A percentile compares a stretch with the other conserved stretches of the same genome.
Conservation (phyloP, 2,113 vertebrate species). For the Butorides virescens region DNA sequence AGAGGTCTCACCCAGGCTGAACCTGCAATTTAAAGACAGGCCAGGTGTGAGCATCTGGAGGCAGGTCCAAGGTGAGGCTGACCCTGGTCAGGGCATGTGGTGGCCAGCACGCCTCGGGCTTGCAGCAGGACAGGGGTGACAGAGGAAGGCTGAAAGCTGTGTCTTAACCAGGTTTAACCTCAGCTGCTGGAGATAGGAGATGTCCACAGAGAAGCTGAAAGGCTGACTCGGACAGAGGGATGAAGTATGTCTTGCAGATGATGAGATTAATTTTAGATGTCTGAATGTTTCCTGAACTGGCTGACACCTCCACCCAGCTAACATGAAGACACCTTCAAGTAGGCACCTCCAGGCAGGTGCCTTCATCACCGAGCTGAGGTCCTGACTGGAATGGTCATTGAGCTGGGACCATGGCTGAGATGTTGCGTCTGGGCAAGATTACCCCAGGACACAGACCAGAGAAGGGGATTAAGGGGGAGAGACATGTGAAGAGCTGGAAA, state of each 20-base stretch:
- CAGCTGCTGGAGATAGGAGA: background rate
- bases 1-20: background rate
- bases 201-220: background rate
- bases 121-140: background rate
- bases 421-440: accelerated
- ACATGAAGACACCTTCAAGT: background rate
- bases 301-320: background rate
- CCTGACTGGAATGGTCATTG: background rate
- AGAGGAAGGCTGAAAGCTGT: background rate
- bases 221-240: background rate
- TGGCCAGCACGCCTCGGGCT: background rate
- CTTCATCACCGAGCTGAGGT: background rate
- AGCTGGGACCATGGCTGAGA: background rate
- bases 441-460: background rate
- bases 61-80: background rate
- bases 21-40: background rate
- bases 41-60: background rate
- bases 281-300: background rate
- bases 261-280: background rate
- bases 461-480: background rate
- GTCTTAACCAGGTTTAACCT: background rate
- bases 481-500: background rate
- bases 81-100: background rate
- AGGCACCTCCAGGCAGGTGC: background rate
- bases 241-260: background rate